Base-by-base conservation (phyloP, 1,140 invertebrate species). In the Archivesica marissinica region DNA sequence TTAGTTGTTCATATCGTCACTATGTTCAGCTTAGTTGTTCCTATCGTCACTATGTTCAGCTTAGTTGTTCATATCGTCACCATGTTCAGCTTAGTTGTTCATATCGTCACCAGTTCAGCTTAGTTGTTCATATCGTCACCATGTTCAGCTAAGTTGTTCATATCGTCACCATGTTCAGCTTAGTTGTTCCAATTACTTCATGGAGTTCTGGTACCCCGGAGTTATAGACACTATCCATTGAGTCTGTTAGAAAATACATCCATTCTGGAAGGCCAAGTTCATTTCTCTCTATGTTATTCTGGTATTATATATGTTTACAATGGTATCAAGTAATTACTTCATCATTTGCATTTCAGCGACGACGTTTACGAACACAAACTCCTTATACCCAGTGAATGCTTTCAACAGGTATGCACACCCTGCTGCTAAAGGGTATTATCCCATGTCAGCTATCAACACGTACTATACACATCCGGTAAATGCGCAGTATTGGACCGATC, bases 401-500 rank as follows among this genome's bases (percentile, higher is more conserved):
- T 2, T 33, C n/a, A 74, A 74, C 23, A 76, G 23, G 33, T 76
- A 59, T 39, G 11, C 50, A 23, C 30, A 56, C 41, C 74, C 74
- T 15, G 54, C 74, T n/a, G 74, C 74, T 13, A 76, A 59, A 59
- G 74, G 74, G 4, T 76, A 33, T 28, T 50, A 47, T 30, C 41
- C 39, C 2, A 33, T 28, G 15, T 47, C 68, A 20, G 68, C 39
- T 33, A 11, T 44, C n/a, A 72, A 72, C 20, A 13, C 39, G 0
- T 79, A 50, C 30, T 9, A n/a, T 39, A 1, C 30, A 2, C 39
- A 72, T 30, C 79, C 79, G 13, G 1, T 81, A 4, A 39, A 81
- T 50, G 44, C 33, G 4, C 64, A 81, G 25, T 81, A 81, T 33
- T 81, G 79, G 79, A 81, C 79, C 1, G 79, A 66, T 33, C 79